Conservation (phyloP, 2,888 invertebrate genomes). For the Platycnemis pennipes region DNA sequence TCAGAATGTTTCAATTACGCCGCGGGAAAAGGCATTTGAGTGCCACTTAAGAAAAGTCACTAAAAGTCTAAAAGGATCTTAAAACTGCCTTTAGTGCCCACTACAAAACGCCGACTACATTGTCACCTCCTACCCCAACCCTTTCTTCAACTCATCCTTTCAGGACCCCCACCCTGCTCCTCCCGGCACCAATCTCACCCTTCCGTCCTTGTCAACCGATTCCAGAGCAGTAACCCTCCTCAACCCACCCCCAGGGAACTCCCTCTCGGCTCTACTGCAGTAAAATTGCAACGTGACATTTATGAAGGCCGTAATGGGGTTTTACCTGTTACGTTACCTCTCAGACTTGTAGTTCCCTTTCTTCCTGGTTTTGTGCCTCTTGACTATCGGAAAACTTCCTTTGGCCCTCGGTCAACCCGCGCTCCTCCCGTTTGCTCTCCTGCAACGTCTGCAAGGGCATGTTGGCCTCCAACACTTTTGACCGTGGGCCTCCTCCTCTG, state of each 20-base stretch:
- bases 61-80: conserved; percentile 57
- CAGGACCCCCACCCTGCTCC: not conserved
- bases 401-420: not conserved
- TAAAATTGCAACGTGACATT: conserved; percentile 69
- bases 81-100: conserved; percentile 48
- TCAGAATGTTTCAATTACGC: conserved; percentile 38
- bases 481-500: not conserved
- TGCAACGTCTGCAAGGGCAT: conserved; percentile 49
- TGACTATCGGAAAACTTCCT: conserved; percentile 8
- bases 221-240: conserved; percentile 64
- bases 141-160: not conserved
- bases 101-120: conserved; percentile 60
- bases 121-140: conserved; percentile 57
- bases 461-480: not conserved
- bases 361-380: conserved; percentile 17
- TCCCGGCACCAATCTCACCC: not conserved
- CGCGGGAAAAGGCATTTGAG: not conserved
- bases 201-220: conserved; percentile 42
- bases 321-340: conserved; percentile 69
- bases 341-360: conserved; percentile 60
- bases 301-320: conserved; percentile 68
- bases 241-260: not conserved
- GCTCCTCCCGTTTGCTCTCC: not conserved
- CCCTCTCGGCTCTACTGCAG: not conserved
- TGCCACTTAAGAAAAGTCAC: conserved; percentile 63